Conservation (phyloP, 2,888 invertebrate species). For the Homarus gammarus region DNA sequence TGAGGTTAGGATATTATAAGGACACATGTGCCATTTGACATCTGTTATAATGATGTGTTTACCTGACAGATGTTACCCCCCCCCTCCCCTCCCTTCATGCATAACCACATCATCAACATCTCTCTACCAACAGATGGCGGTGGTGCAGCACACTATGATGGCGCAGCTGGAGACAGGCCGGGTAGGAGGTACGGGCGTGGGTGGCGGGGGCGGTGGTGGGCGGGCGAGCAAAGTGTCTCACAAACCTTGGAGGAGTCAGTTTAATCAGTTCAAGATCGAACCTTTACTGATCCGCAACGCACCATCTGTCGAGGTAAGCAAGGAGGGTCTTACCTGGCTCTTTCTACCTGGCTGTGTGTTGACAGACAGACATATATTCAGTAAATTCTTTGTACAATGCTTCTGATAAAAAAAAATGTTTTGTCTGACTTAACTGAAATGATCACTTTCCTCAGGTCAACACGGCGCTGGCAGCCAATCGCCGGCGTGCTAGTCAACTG, state of each 20-base stretch:
- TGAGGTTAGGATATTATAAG: no score
- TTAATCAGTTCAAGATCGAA: slow-evolving; percentile 77
- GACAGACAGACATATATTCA: no score
- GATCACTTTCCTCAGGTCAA: slow-evolving; percentile 42
- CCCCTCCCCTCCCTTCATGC: background rate
- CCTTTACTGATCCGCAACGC: slow-evolving; percentile 78
- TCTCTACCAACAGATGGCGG: slow-evolving; percentile 50
- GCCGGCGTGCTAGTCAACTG: slow-evolving; percentile 41
- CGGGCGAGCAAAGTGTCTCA: slow-evolving; percentile 16
- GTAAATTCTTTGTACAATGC: no score
- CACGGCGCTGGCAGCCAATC: slow-evolving; percentile 58
- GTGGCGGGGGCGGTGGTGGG: slow-evolving; percentile 25
- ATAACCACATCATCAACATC: background rate
- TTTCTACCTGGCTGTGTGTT: no score
- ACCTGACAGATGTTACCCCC: no score
- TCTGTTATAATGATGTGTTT: no score
- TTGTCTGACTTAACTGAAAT: no score
- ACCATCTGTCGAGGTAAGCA: slow-evolving; percentile 77
- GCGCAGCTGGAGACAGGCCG: slow-evolving; percentile 48
- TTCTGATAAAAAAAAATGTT: no score
- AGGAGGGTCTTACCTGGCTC: no score
- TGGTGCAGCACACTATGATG: slow-evolving; percentile 66
- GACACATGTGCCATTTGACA: no score
- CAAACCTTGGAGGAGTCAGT: slow-evolving; percentile 60
- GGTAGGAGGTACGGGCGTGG: background rate